Evolutionary conservation across 2,888 invertebrate genomes (phyloP).

Genomic region (Zele albiditarsus): DNA sequence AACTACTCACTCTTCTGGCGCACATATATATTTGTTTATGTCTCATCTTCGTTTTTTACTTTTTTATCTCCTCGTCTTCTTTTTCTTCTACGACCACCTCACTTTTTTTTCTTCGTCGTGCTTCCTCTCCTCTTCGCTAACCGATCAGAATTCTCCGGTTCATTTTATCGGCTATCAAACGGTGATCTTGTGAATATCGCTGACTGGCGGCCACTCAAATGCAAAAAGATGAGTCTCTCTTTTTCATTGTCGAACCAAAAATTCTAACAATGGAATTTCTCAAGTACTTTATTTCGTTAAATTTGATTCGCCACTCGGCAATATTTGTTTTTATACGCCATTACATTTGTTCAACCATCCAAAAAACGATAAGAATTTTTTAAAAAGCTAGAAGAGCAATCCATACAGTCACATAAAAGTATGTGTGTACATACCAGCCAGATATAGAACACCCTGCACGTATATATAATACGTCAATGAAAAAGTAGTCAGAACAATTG

Average conservation of each 20-base stretch:
- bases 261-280: background rate
- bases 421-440: background rate
- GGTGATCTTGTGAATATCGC: constrained; percentile 47
- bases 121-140: constrained; percentile 39
- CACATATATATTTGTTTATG: constrained; percentile 29
- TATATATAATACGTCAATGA: too few species aligned
- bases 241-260: constrained; percentile 33
- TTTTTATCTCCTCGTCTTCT: background rate
- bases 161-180: constrained; percentile 60
- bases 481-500: background rate
- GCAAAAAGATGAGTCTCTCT: constrained; percentile 48
- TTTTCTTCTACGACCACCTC: background rate
- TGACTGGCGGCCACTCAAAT: constrained; percentile 48
- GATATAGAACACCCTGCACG: too few species aligned
- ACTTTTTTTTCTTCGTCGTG: background rate
- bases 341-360: constrained; percentile 38
- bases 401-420: background rate
- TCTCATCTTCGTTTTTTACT: constrained; percentile 19
- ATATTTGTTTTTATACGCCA: constrained; percentile 33
- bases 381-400: background rate
- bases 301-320: constrained; percentile 13
- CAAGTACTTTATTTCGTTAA: constrained; percentile 26
- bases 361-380: constrained; percentile 13
- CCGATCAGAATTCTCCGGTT: constrained; percentile 26
- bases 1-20: constrained; percentile 29